Conservation (phyloP, 2,888 invertebrate genomes). For the Stratiomys singularior region DNA sequence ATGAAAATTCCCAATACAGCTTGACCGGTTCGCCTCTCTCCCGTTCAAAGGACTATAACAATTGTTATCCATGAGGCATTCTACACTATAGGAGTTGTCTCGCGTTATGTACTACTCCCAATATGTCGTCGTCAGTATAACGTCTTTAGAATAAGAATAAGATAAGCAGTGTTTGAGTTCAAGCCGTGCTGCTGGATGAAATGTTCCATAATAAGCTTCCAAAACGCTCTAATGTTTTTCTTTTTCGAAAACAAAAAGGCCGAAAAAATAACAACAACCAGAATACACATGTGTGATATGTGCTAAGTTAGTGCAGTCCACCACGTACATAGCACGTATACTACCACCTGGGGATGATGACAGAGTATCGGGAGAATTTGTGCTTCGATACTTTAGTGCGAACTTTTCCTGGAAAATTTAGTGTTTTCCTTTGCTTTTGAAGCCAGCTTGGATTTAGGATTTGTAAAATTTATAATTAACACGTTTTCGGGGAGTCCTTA, state of each 20-base stretch:
- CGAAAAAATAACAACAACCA: background rate
- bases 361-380: background rate
- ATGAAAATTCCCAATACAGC: background rate
- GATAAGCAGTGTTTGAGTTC: constrained; percentile 38
- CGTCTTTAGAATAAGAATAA: constrained; percentile 49
- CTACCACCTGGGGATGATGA: constrained; percentile 19
- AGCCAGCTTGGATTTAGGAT: too few relatives aligned
- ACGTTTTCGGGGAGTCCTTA: too few relatives aligned
- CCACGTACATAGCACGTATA: constrained; percentile 10
- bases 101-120: constrained; percentile 25
- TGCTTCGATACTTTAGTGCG: background rate
- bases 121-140: constrained; percentile 20
- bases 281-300: constrained; percentile 9
- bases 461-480: background rate
- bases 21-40: constrained; percentile 21
- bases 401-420: background rate
- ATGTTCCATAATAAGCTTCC: constrained; percentile 15
- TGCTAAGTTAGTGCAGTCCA: constrained; percentile 9
- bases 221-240: constrained; percentile 35
- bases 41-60: constrained; percentile 22
- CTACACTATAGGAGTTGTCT: background rate
- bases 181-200: background rate
- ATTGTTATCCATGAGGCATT: background rate
- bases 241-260: constrained; percentile 39
- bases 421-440: background rate